Base-by-base conservation (phyloP, 2,888 invertebrate genomes). In the Rotaria socialis region DNA sequence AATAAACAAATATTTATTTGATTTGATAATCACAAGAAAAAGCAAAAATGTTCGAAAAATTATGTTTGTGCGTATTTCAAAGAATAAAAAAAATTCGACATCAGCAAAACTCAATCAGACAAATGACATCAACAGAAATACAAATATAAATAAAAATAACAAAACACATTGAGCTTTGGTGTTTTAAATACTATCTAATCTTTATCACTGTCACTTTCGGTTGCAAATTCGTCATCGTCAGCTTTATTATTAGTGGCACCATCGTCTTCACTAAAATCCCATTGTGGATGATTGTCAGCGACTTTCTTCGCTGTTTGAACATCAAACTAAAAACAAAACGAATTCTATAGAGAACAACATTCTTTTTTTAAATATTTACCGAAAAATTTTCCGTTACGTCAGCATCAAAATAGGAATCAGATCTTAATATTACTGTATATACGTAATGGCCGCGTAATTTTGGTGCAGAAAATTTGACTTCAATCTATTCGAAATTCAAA, bases 321-420 rank as follows among this genome's bases (percentile, higher is more conserved):
- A 56, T 56, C 24, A 56, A 56, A 11, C 24, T 56, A 56, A 56
- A 56, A 89, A 0, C 88, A 85, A 88, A 80, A 87, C 2, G n/a
- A 14, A 10, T 41, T 35, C 2, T 11, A 4, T 58, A 47, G 14
- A 56, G 47, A 27, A 35, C 41, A 43, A 22, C 8, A 58, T n/a
- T 67, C n/a, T 55, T 35, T 19, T 60, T 74, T 85, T 56, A 47
- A 24, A 55, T 55, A 22, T 89, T 87, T 90, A 94, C 94, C 92
- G 96, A 97, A 90, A 98, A 94, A 91, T 96, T 96, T 90, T 95
- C 94, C 89, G 94, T 94, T 92, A 96, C 96, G 92, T 99, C 97
- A 93, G 96, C 96, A 88, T 97, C 97, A 89, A 97, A 93, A 92
- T 98, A 99, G 8, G 97, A 97, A 92, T 99, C 99, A 67, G 96